Conservation (phyloP, 1,140 invertebrate genomes). For the Stenopsyche tienmushanensis region DNA sequence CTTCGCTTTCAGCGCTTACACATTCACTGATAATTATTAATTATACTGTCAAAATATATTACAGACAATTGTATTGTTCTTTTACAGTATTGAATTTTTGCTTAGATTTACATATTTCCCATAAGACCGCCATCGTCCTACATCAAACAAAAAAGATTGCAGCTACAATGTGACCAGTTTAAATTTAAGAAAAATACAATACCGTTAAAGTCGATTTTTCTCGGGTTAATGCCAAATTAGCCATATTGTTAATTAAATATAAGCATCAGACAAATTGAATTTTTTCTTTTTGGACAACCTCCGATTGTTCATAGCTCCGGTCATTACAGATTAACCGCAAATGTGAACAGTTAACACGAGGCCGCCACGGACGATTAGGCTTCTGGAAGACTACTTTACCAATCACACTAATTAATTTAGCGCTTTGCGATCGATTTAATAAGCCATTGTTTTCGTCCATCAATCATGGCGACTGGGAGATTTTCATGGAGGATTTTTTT, state of each 20-base stretch:
- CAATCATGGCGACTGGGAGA: too few relatives aligned
- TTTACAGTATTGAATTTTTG: too few relatives aligned
- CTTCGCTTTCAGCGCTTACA: too few relatives aligned
- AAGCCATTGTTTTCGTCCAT: too few relatives aligned
- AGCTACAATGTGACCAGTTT: background rate
- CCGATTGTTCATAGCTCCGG: constrained; percentile 16
- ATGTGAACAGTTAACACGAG: background rate
- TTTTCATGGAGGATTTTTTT: too few relatives aligned
- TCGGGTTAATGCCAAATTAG: constrained; percentile 12
- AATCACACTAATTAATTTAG: too few relatives aligned
- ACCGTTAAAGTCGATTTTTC: constrained; percentile 14
- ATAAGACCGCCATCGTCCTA: background rate
- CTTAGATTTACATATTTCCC: background rate
- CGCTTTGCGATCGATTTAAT: too few relatives aligned
- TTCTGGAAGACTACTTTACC: too few relatives aligned
- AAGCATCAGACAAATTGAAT: constrained; percentile 16
- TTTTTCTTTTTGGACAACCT: constrained; percentile 9
- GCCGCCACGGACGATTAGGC: too few relatives aligned
- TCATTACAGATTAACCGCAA: constrained; percentile 13
- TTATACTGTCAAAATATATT: too few relatives aligned
- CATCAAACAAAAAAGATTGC: background rate
- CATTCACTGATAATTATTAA: background rate
- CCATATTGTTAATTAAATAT: constrained; percentile 17
- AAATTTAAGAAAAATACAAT: background rate
- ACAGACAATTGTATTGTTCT: too few relatives aligned